Conservation (phyloP, 1,140 invertebrate species). For the Habropoda laboriosa region DNA sequence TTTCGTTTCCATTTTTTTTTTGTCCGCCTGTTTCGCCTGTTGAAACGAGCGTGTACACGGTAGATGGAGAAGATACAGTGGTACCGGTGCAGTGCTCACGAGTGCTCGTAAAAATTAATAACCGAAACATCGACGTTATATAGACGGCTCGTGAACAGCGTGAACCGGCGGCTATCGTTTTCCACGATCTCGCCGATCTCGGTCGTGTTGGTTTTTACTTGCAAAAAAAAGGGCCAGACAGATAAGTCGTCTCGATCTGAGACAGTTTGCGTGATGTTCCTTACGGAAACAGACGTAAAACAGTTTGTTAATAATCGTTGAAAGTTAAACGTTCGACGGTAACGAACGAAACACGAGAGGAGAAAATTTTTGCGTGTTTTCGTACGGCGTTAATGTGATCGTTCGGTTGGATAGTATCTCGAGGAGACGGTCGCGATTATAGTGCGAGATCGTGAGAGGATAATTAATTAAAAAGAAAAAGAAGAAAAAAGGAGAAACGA, state of each 20-base stretch:
- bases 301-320: not conserved
- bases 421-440: not conserved
- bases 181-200: conserved; percentile 30
- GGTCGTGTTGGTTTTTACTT: conserved; percentile 14
- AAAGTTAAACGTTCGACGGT: not conserved
- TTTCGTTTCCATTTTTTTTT: too few species aligned
- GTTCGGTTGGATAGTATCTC: not conserved
- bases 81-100: not conserved
- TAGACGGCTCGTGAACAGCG: not conserved
- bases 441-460: not conserved
- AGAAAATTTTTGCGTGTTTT: not conserved
- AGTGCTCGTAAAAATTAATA: conserved; percentile 62
- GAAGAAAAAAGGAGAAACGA: too few species aligned
- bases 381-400: not conserved
- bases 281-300: too few species aligned
- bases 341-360: not conserved
- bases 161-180: not conserved
- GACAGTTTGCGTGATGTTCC: not conserved
- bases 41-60: not conserved
- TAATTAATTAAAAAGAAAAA: conserved; percentile 2
- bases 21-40: not conserved
- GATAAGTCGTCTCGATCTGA: not conserved
- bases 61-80: not conserved
- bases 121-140: conserved; percentile 53
- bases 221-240: not conserved